A percentile compares a stretch with the other conserved stretches of the same genome.
phyloP scores from a whole-genome alignment of 2,888 invertebrate genomes.

The Calephelis perditalis region DNA sequence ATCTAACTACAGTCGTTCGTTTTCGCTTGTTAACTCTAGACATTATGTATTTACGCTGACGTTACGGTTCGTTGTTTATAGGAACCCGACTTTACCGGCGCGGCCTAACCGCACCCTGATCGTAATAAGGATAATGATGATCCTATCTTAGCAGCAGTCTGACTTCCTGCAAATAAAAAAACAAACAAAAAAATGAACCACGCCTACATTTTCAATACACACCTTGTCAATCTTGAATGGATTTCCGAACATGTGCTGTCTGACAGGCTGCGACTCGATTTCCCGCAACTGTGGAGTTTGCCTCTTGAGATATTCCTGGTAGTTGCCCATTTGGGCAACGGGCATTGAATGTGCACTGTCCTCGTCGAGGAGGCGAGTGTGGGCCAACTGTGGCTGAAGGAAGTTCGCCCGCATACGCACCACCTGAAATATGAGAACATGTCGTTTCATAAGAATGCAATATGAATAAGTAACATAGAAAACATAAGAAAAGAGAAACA shows the following conservation, averaged over 20 bases:
- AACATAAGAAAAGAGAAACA: neutral
- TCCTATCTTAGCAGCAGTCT: neutral
- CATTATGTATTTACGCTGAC: too few relatives aligned
- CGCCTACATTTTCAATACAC: conserved; percentile 12
- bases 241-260: conserved; percentile 99
- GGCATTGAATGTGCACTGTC: conserved; percentile 97
- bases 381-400: conserved; percentile 86
- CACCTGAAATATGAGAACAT: conserved; percentile 65
- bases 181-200: too few relatives aligned
- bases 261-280: conserved; percentile 95
- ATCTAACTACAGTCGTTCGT: too few relatives aligned
- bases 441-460: neutral
- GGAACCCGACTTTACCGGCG: too few relatives aligned
- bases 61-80: too few relatives aligned
- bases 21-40: too few relatives aligned
- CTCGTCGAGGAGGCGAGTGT: conserved; percentile 88
- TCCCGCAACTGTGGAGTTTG: conserved; percentile 95
- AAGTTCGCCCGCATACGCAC: conserved; percentile 96
- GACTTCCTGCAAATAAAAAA: neutral
- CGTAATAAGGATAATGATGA: too few relatives aligned
- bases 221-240: conserved; percentile 99
- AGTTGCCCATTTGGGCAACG: conserved; percentile 99
- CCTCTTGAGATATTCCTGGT: conserved; percentile 97
- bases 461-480: neutral
- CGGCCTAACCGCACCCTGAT: too few relatives aligned